Conservation (phyloP, 2,113 vertebrate species). For the Gavia stellata region DNA sequence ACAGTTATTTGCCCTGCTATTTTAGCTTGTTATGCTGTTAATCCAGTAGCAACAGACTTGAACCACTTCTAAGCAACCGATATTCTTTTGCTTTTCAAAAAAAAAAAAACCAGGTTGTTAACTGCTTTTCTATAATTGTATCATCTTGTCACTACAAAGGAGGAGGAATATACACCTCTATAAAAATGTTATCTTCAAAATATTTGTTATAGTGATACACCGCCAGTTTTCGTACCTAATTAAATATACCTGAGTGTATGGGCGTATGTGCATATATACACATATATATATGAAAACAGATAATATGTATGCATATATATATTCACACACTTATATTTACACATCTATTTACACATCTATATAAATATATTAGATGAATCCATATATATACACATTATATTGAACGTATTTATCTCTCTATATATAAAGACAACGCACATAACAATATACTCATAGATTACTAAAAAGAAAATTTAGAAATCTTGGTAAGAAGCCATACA, state of each 20-base stretch:
- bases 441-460: background rate
- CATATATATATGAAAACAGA: background rate
- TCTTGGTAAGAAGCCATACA: background rate
- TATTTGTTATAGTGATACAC: background rate
- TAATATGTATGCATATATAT: background rate
- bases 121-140: background rate
- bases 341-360: background rate
- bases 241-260: background rate
- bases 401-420: background rate
- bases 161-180: background rate
- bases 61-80: background rate
- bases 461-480: background rate
- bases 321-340: background rate
- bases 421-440: background rate
- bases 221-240: background rate
- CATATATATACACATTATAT: background rate
- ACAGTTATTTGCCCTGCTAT: background rate
- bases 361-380: background rate
- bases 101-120: background rate
- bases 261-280: background rate
- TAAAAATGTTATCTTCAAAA: background rate
- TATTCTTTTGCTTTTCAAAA: background rate
- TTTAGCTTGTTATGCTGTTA: slow-evolving; percentile 10
- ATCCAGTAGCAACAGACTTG: slow-evolving; percentile 1
- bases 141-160: slow-evolving; percentile 12